phyloP scores from a whole-genome alignment of 2,888 invertebrate genomes.

The Phrixothrix hirtus region DNA sequence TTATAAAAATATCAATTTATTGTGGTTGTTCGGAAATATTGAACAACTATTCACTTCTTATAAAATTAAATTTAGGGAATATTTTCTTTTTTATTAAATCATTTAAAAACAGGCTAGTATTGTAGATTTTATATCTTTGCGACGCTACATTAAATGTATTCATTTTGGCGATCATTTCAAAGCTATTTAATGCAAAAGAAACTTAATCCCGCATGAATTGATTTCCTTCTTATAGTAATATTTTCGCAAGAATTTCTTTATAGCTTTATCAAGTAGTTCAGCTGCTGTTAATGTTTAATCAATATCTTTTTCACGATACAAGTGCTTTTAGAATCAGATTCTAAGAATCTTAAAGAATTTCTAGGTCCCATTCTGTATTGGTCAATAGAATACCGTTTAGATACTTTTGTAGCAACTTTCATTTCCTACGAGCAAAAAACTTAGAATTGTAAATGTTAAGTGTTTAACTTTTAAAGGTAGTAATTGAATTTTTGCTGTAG shows the following conservation, averaged over 20 bases:
- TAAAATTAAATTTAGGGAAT: no score
- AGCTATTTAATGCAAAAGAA: neutral
- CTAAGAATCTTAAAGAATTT: conserved; percentile 22
- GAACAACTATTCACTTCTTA: no score
- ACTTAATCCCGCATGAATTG: conserved; percentile 8
- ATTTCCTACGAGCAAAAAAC: neutral
- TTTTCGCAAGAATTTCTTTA: conserved; percentile 23
- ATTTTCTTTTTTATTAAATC: no score
- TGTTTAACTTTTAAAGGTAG: neutral
- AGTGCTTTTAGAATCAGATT: conserved; percentile 21
- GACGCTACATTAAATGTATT: neutral
- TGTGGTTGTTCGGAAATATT: no score
- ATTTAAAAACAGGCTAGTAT: no score
- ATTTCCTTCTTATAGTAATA: conserved; percentile 18
- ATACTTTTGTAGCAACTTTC: conserved; percentile 3
- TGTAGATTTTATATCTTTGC: no score
- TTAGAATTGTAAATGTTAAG: neutral
- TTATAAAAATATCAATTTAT: no score
- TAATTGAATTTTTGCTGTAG: neutral
- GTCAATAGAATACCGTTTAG: conserved; percentile 21
- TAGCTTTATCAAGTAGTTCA: conserved; percentile 26
- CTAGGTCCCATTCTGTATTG: conserved; percentile 17
- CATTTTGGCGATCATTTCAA: neutral
- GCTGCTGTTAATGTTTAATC: conserved; percentile 24
- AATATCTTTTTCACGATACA: conserved; percentile 17